Evolutionary conservation across 2,888 invertebrate species (phyloP), one percentile per base, ranked within the genome.

Genomic region (Coelopa pilipes): DNA sequence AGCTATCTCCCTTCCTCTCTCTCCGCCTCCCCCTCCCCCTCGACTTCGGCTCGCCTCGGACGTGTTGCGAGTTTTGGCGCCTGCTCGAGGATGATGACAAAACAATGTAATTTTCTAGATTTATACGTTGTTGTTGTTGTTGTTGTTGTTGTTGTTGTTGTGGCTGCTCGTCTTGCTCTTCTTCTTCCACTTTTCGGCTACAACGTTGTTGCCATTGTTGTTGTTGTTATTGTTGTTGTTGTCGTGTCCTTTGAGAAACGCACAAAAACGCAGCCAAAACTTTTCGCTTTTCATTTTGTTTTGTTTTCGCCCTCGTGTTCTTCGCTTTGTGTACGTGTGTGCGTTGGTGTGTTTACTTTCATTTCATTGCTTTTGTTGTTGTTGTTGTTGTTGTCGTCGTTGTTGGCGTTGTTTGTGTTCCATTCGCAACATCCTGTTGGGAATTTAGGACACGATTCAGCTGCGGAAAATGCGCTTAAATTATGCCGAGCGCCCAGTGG

Each of bases 51-150:
- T 2, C 24, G 19, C 24, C 12, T 62, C 10, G 60, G 13, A 19
- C 21, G 17, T 62, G 15, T 21, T 62, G 10, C 60, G 24, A 24
- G 11, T 62, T 24, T 66, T 66, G 66, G 66, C 66, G 66, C 66
- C 21, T 49, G 60, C 24, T 62, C 15, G 15, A 24, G 24, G 11
- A 62, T 74, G 75, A 76, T 76, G 75, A 68, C 74, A 75, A 76
- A 75, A 75, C 76, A 75, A 78, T 75, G 75, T 74, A 76, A 77
- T 74, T 76, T 76, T 73, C 17, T 77, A 72, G 72, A 78, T 77
- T 78, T 77, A 76, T 78, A 2, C 45, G 17, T 63, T n/a, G 63
- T 17, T 63, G 63, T 63, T 63, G 57, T 57, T n/a, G 57, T 57
- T 19, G 57, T 57, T n/a, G 57, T 57, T 19, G 17, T 63, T n/a